Base-by-base conservation (phyloP, 2,888 invertebrate species). In the Tillus elongatus region DNA sequence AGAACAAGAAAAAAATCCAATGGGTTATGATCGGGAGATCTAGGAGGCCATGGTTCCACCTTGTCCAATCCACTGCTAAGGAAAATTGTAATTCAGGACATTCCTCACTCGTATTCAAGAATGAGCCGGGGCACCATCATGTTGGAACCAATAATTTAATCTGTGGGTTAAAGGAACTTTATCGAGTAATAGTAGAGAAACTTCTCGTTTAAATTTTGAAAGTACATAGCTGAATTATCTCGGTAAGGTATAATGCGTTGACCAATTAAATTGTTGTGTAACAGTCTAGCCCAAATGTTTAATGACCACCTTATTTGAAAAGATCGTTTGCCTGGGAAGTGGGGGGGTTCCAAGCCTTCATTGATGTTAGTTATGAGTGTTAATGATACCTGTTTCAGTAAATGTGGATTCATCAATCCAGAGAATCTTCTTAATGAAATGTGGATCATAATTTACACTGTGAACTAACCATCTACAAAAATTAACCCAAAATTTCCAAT, bases 311-410 rank as follows among this genome's bases (percentile, higher is more conserved):
- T 6, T 19, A 6, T 19, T 19, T 19, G 6, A 19, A 8, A n/a
- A 19, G 24, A 6, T 19, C 24, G 6, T 19, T 19, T 6, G 6
- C 24, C 6, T 19, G n/a, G 6, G 6, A n/a, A 19, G n/a, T 19
- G 24, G n/a, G 24, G 30, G 24, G 11, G 4, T 29, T 29, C n/a
- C 30, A 8, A 9, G 6, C 6, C 24, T 19, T n/a, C n/a, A 19
- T 19, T 19, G 6, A 19, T 19, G 24, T n/a, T 8, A n/a, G 24
- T 19, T 19, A 19, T 19, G 6, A 19, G 9, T 19, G 9, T 19
- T 19, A 19, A 19, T 19, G 24, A 19, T 19, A 19, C 24, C 24
- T 19, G 24, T 19, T 19, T 19, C 24, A 19, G 24, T 19, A 19
- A 19, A 19, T 19, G 24, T 19, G 24, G 24, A 19, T 19, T 19